phyloP scores from a whole-genome alignment of 2,113 vertebrate species.

The Stegostoma tigrinum region DNA sequence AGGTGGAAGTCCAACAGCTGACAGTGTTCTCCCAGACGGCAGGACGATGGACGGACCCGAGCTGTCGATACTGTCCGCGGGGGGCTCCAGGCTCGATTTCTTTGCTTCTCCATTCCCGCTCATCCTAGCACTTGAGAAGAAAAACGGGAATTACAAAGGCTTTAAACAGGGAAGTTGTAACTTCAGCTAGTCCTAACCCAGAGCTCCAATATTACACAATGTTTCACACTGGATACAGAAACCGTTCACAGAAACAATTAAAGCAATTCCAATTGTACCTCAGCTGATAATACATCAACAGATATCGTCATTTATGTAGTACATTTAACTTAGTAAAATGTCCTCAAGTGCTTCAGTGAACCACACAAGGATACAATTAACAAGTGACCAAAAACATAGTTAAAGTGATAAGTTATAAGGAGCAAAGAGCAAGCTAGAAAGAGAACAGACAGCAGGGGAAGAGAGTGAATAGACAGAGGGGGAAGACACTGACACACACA shows the following conservation, averaged over 20 bases:
- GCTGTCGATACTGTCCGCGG: slow-evolving; percentile 67
- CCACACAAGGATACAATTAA: background rate
- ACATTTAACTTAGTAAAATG: background rate
- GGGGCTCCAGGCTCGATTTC: slow-evolving; percentile 47
- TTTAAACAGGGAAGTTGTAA: background rate
- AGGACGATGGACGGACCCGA: slow-evolving; percentile 73
- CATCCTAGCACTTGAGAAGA: slow-evolving; percentile 65
- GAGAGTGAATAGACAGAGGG: background rate
- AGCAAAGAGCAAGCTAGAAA: background rate
- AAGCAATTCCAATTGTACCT: background rate
- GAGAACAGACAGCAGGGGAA: no score
- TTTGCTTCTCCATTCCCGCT: slow-evolving; percentile 65
- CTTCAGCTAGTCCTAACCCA: background rate
- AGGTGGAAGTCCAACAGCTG: slow-evolving; percentile 66
- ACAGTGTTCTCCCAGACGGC: slow-evolving; percentile 68
- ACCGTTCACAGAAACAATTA: background rate
- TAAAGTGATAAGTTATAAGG: background rate
- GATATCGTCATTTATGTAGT: background rate
- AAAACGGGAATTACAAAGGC: background rate
- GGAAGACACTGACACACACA: background rate
- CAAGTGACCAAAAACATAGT: background rate
- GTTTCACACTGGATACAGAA: background rate
- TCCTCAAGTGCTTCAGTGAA: no score
- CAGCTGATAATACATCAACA: background rate
- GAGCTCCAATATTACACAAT: background rate